Conservation (phyloP, 1,140 invertebrate species). For the Dryas iulia region DNA sequence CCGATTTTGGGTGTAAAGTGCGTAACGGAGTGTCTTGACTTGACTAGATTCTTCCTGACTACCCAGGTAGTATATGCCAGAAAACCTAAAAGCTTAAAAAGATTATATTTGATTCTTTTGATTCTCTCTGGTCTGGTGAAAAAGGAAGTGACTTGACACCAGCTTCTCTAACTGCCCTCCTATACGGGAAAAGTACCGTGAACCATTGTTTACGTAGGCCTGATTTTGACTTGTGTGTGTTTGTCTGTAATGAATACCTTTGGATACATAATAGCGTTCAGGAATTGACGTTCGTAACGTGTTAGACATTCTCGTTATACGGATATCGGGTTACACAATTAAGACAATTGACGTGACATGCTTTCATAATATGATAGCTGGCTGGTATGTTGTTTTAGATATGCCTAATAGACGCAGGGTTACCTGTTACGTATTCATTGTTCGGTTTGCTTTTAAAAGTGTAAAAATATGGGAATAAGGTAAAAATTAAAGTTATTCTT, state of each 20-base stretch:
- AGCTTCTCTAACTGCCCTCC: too few species aligned
- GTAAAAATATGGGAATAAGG: too few species aligned
- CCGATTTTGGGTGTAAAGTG: too few species aligned
- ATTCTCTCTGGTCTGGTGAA: too few species aligned
- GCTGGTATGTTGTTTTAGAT: slow-evolving; percentile 2
- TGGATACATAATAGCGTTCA: slow-evolving; percentile 32
- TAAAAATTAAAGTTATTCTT: too few species aligned
- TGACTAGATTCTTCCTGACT: too few species aligned
- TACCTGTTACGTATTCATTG: neutral
- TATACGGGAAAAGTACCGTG: too few species aligned
- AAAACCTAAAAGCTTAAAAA: too few species aligned
- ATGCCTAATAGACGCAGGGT: neutral
- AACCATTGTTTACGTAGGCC: slow-evolving; percentile 10
- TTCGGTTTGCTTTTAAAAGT: neutral
- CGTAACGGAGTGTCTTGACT: too few species aligned
- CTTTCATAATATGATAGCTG: slow-evolving; percentile 5
- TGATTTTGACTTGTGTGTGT: slow-evolving; percentile 28
- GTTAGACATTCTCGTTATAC: slow-evolving; percentile 16
- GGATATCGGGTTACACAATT: slow-evolving; percentile 11
- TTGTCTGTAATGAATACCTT: slow-evolving; percentile 41
- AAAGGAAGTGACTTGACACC: too few species aligned
- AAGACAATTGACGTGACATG: slow-evolving; percentile 20
- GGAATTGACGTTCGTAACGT: slow-evolving; percentile 30
- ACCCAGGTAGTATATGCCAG: too few species aligned
- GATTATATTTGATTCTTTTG: too few species aligned